phyloP scores from a whole-genome alignment of 2,888 invertebrate species.

The Leucophenga montana region DNA sequence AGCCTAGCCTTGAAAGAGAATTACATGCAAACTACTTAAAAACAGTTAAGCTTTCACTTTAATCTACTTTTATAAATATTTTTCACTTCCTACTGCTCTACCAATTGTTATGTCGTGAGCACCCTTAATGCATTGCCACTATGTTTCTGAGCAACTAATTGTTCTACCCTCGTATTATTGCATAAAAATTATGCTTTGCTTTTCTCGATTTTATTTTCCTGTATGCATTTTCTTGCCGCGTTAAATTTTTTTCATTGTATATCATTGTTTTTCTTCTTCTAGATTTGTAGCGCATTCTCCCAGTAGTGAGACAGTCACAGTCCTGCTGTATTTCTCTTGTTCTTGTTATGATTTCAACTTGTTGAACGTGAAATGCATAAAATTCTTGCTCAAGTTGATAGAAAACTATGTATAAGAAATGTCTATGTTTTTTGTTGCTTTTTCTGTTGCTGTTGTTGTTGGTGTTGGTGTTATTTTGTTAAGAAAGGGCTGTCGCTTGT shows the following conservation, averaged over 20 bases:
- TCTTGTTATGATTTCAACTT: slow-evolving; percentile 67
- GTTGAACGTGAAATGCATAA: slow-evolving; percentile 68
- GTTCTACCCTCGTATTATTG: too few relatives aligned
- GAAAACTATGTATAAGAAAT: not conserved
- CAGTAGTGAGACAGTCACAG: not conserved
- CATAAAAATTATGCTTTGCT: slow-evolving; percentile 38
- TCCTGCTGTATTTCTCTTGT: not conserved
- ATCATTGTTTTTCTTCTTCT: not conserved
- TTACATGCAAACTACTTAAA: too few relatives aligned
- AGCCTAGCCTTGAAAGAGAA: too few relatives aligned
- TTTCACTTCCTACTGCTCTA: too few relatives aligned
- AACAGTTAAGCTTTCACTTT: too few relatives aligned
- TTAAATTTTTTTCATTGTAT: not conserved
- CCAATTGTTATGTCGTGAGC: too few relatives aligned
- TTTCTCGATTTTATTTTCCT: slow-evolving; percentile 56
- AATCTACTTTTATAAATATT: too few relatives aligned
- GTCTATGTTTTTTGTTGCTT: too few relatives aligned
- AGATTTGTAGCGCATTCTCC: not conserved
- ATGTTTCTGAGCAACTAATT: too few relatives aligned
- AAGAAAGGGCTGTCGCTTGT: not conserved
- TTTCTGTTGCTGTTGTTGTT: too few relatives aligned
- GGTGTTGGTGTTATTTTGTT: not conserved
- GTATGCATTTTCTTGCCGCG: slow-evolving; percentile 48
- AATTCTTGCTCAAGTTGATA: not conserved
- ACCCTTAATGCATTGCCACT: too few relatives aligned